Evolutionary conservation across 2,113 vertebrate genomes (phyloP).

Genomic region (Austrofundulus limnaeus): DNA sequence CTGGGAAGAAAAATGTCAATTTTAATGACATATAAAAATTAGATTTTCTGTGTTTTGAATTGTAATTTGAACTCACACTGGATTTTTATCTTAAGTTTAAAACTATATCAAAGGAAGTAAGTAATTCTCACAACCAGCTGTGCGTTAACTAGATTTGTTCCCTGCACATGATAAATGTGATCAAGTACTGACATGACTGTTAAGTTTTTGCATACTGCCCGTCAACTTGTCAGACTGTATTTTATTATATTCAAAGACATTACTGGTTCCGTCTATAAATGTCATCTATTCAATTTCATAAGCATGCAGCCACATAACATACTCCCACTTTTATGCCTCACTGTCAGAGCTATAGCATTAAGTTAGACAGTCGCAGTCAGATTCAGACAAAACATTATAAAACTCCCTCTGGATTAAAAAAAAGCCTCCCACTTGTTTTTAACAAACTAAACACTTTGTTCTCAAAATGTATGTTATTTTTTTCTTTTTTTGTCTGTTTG

Average conservation of each 20-base stretch:
- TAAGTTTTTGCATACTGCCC: not conserved
- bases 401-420: not conserved
- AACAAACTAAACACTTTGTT: not conserved
- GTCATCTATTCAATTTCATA: not conserved
- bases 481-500: not conserved
- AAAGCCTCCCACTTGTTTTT: no score
- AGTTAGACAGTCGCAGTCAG: not conserved
- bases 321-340: not conserved
- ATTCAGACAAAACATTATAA: not conserved
- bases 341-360: not conserved
- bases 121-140: not conserved
- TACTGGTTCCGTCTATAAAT: not conserved
- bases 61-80: no score
- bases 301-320: not conserved
- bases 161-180: no score
- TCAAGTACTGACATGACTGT: not conserved
- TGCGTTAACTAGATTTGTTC: not conserved
- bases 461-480: not conserved
- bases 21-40: not conserved
- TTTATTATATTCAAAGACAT: not conserved
- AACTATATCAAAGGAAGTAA: not conserved
- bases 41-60: no score
- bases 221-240: not conserved
- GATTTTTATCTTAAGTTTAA: no score
- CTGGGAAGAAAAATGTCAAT: conserved; percentile 3